Evolutionary conservation across 2,797 vertebrate genomes (phyloP), one percentile per base, ranked within the genome.

Genomic region (Ambastaia sidthimunki): DNA sequence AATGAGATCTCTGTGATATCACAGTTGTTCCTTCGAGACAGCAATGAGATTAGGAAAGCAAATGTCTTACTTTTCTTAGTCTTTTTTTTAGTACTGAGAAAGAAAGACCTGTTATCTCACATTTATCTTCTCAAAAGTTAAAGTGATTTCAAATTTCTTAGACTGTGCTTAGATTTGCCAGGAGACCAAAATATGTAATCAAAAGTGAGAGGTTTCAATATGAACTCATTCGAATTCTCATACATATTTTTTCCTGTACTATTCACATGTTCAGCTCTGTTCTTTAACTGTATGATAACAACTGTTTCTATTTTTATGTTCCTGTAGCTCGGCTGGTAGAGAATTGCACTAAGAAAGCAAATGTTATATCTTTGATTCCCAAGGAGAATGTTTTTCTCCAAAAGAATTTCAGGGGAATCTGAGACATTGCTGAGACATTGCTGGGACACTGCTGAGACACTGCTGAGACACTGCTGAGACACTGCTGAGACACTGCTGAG

Each of bases 1-100:
- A 31, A 63, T n/a, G 62, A 65, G 62, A 65, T 65, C 15, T 63
- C 31, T 65, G 34, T 19, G 31, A 71, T 71, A 78, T 71, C 47
- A 34, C 59, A 65, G 19, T 52, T 78, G 68, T 65, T 78, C 37
- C 76, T 78, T 47, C 16, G 23, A 25, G 59, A 54, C 2, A 2
- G 59, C 44, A 67, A 67, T 44, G 34, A 63, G 57, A 71, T 71
- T 78, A 60, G 9, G 3, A 62, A 62, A 62, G 25, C 6, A 16
- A n/a, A n/a, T 7, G 16, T 44, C 41, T 44, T 44, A 44, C 41
- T 44, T 44, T 10, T 44, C 41, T 44, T 44, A 44, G 9, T 44
- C 10, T 10, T 41, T 7, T 44, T 44, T 10, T 10, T 44, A 44
- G 9, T 44, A 1, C 41, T 44, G 41, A 44, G 41, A 44, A 44